Percentiles rank a stretch among this genome's conserved stretches.
Evolutionary conservation across 1,140 invertebrate genomes (phyloP).

Genomic region (Himalopsyche phryganea): DNA sequence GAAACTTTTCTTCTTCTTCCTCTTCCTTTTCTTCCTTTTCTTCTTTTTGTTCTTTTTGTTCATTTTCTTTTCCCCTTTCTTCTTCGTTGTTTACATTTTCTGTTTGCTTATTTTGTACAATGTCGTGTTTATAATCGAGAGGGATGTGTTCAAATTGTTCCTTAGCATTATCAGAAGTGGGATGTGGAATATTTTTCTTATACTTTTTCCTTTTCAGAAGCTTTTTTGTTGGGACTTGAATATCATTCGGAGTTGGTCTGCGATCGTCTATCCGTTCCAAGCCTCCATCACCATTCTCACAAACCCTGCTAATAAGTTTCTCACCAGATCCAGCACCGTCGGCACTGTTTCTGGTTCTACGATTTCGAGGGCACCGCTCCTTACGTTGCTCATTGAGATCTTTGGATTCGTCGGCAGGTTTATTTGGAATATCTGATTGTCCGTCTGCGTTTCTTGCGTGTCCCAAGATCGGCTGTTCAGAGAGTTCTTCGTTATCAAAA

Average conservation of each 20-base stretch:
- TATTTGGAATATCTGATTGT: slow-evolving; percentile 15
- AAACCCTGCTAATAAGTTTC: slow-evolving; percentile 21
- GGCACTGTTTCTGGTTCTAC: slow-evolving; percentile 8
- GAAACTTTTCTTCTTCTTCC: slow-evolving; percentile 22
- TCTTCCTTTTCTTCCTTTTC: slow-evolving; percentile 19
- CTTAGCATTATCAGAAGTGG: slow-evolving; percentile 37
- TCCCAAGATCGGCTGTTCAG: slow-evolving; percentile 24
- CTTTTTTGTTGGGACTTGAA: background rate
- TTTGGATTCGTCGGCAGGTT: slow-evolving; percentile 17
- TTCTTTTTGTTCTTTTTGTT: slow-evolving; percentile 30
- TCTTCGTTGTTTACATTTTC: slow-evolving; percentile 32
- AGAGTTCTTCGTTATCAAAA: slow-evolving; percentile 28
- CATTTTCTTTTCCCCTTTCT: slow-evolving; percentile 4
- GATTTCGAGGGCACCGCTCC: slow-evolving; percentile 7
- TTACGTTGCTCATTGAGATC: slow-evolving; percentile 11
- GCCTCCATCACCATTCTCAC: slow-evolving; percentile 20
- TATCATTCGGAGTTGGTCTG: background rate
- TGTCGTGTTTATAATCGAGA: slow-evolving; percentile 45
- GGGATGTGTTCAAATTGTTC: slow-evolving; percentile 51
- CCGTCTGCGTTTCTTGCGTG: slow-evolving; percentile 5
- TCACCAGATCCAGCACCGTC: slow-evolving; percentile 16
- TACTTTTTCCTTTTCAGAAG: background rate
- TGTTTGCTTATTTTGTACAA: slow-evolving; percentile 27
- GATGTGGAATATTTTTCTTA: background rate
- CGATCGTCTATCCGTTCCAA: slow-evolving; percentile 24